These are phyloP conservation scores for Eulithis prunata DNA, from an alignment of 2,888 invertebrate genomes.

Conservation along the genomic window DNA sequence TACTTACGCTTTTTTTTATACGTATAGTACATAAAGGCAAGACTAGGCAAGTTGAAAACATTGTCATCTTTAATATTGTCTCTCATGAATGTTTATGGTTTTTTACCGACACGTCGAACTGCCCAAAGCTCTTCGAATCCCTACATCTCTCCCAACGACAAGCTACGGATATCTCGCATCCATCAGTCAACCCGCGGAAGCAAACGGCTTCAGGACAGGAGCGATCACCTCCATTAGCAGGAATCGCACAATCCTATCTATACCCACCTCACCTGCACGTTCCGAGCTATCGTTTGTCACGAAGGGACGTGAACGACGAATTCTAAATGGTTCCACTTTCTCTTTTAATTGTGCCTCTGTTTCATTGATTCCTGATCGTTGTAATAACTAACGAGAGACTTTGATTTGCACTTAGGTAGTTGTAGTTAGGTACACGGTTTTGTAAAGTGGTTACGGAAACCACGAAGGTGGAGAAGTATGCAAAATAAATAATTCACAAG, in stretches of 20 bases:
- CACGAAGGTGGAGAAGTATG: neutral
- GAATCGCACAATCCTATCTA: conserved; percentile 1
- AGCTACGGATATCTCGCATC: conserved; percentile 7
- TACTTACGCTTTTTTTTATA: too few relatives aligned
- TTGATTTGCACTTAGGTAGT: neutral
- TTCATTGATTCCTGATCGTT: too few relatives aligned
- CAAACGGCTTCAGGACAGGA: conserved; percentile 29
- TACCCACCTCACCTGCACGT: too few relatives aligned
- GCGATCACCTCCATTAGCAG: neutral
- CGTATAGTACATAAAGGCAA: too few relatives aligned
- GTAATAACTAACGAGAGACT: neutral
- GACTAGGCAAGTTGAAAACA: too few relatives aligned
- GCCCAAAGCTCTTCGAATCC: neutral
- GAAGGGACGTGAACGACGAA: too few relatives aligned
- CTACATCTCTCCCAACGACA: neutral
- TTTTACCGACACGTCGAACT: too few relatives aligned
- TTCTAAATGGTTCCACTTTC: too few relatives aligned
- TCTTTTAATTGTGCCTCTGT: conserved; percentile 2
- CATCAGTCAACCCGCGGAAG: conserved; percentile 30
- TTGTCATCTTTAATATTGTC: too few relatives aligned
- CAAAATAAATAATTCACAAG: conserved; percentile 30
- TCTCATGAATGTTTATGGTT: too few relatives aligned
- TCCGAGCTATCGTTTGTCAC: too few relatives aligned
- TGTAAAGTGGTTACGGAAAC: neutral
- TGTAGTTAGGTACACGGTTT: too few relatives aligned